Percentiles rank a stretch among this genome's conserved stretches.
phyloP scores from a whole-genome alignment of 2,113 vertebrate genomes.

The Turdus rufiventris region DNA sequence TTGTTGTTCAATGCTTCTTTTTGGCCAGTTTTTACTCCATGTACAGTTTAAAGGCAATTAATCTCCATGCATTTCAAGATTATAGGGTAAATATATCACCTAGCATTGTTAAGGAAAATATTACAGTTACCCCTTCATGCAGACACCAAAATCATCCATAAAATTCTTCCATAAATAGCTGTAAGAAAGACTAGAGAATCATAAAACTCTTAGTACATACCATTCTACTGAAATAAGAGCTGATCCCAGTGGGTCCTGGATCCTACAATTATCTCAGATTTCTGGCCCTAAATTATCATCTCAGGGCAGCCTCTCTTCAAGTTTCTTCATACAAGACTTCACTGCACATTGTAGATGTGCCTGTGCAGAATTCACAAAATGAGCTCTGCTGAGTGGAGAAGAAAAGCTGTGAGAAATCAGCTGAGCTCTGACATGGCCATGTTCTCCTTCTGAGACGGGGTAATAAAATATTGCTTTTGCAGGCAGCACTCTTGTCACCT shows the following conservation, averaged over 20 bases:
- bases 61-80: not conserved
- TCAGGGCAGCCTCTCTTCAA: not conserved
- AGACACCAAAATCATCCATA: not conserved
- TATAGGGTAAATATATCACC: not conserved
- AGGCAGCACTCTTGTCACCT: not conserved
- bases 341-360: not conserved
- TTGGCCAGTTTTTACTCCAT: not conserved
- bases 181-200: not conserved
- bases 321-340: not conserved
- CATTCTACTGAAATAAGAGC: constrained; percentile 9
- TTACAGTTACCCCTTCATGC: not conserved
- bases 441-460: not conserved
- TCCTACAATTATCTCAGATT: not conserved
- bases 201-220: constrained; percentile 6
- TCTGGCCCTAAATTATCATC: not conserved
- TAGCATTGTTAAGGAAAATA: not conserved
- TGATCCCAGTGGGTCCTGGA: not conserved
- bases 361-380: not conserved
- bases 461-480: not conserved
- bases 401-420: not conserved
- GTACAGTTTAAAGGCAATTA: not conserved
- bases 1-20: not conserved
- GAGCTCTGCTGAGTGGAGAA: not conserved
- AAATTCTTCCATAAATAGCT: constrained; percentile 5
- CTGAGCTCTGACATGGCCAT: not conserved